These are phyloP conservation scores for Agriopis aurantiaria DNA, from an alignment of 2,888 invertebrate species.

Conservation along the genomic window DNA sequence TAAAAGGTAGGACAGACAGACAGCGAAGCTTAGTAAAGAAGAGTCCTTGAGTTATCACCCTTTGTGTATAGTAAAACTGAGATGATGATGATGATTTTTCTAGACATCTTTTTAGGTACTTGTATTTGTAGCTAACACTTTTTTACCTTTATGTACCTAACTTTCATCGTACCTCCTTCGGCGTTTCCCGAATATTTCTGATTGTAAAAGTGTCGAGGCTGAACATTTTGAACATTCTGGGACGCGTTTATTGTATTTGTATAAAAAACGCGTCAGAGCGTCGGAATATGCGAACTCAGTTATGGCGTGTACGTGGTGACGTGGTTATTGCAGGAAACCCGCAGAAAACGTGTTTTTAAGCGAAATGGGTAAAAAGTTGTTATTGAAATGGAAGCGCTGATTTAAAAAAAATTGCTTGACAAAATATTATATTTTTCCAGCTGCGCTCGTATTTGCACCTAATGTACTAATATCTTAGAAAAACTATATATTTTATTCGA, in stretches of 20 bases:
- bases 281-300: slow-evolving; percentile 31
- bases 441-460: no score
- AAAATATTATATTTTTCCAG: no score
- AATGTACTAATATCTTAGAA: no score
- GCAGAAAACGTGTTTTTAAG: neutral
- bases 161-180: slow-evolving; percentile 11
- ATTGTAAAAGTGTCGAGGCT: slow-evolving; percentile 30
- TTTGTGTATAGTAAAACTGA: neutral
- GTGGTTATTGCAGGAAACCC: neutral
- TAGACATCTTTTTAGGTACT: no score
- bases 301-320: slow-evolving; percentile 13
- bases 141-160: neutral
- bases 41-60: neutral
- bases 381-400: neutral
- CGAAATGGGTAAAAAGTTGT: neutral
- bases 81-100: no score
- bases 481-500: no score
- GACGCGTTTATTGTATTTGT: slow-evolving; percentile 38
- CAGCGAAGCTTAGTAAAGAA: no score
- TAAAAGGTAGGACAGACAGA: no score
- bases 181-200: slow-evolving; percentile 29
- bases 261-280: slow-evolving; percentile 32
- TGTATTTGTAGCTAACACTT: neutral
- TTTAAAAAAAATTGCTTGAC: neutral
- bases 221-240: slow-evolving; percentile 20